These are phyloP conservation scores for Salticus scenicus DNA, from an alignment of 2,888 invertebrate genomes.

Conservation along the genomic window DNA sequence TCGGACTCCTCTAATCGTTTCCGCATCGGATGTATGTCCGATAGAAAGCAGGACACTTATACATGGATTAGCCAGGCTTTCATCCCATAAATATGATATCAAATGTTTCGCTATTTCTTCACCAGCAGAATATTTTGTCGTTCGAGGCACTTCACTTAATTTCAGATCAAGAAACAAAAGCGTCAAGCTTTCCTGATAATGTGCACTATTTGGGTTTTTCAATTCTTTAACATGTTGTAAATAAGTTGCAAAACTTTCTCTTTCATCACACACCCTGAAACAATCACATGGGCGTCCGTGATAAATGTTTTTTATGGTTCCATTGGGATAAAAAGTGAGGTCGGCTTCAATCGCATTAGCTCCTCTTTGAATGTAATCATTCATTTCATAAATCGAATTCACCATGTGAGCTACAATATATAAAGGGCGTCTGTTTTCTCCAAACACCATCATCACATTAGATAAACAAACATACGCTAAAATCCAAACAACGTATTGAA, in stretches of 20 bases:
- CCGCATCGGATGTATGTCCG: conserved; percentile 71
- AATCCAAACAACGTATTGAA: too few species aligned
- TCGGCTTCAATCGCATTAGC: conserved; percentile 71
- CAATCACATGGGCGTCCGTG: conserved; percentile 72
- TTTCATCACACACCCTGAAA: conserved; percentile 68
- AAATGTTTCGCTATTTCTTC: conserved; percentile 70
- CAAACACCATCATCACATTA: neutral
- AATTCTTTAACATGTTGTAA: conserved; percentile 50
- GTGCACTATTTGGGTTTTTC: conserved; percentile 28
- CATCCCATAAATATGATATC: conserved; percentile 70
- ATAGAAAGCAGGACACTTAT: conserved; percentile 70
- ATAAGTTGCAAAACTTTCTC: conserved; percentile 59
- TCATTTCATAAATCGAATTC: conserved; percentile 67
- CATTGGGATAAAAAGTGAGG: conserved; percentile 66
- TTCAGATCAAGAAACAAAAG: conserved; percentile 72
- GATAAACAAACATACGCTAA: conserved; percentile 19
- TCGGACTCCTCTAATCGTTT: conserved; percentile 66
- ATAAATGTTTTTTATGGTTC: conserved; percentile 54
- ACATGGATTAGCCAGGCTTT: conserved; percentile 46
- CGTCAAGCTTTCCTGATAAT: conserved; percentile 62
- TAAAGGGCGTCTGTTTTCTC: conserved; percentile 56
- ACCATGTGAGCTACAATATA: conserved; percentile 71
- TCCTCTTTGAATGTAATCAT: conserved; percentile 59
- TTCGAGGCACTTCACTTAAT: conserved; percentile 54
- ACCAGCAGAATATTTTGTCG: conserved; percentile 71